phyloP scores from a whole-genome alignment of 2,113 vertebrate species.

The Carettochelys insculpta region DNA sequence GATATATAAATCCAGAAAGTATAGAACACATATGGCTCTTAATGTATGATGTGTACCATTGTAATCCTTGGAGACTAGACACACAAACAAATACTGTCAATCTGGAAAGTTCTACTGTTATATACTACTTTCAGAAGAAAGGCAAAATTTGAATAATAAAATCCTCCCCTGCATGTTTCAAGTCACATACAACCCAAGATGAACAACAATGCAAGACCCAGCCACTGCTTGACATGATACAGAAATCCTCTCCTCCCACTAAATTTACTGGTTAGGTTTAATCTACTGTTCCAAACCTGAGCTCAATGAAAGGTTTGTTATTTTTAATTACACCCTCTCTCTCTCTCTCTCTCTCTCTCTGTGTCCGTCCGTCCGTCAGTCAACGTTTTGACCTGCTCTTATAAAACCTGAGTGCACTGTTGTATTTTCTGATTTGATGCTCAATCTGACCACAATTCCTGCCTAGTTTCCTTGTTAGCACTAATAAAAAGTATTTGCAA shows the following conservation, averaged over 20 bases:
- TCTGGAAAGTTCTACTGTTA: background rate
- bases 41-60: background rate
- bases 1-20: background rate
- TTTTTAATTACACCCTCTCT: background rate
- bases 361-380: no score
- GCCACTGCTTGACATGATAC: background rate
- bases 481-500: conserved; percentile 15
- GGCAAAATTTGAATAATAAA: background rate
- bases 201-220: background rate
- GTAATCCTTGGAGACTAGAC: background rate
- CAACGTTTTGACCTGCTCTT: background rate
- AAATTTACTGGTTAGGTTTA: background rate
- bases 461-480: background rate
- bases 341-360: no score
- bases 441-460: background rate
- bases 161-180: background rate
- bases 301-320: background rate
- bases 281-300: background rate
- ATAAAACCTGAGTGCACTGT: background rate
- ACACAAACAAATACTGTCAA: background rate
- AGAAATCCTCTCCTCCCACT: background rate
- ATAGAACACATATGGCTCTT: background rate
- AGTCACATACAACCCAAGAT: background rate
- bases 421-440: background rate
- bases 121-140: background rate